A percentile compares a stretch with the other conserved stretches of the same genome.
Conservation (phyloP, 2,888 invertebrate genomes). For the Gymnocheta viridis region DNA sequence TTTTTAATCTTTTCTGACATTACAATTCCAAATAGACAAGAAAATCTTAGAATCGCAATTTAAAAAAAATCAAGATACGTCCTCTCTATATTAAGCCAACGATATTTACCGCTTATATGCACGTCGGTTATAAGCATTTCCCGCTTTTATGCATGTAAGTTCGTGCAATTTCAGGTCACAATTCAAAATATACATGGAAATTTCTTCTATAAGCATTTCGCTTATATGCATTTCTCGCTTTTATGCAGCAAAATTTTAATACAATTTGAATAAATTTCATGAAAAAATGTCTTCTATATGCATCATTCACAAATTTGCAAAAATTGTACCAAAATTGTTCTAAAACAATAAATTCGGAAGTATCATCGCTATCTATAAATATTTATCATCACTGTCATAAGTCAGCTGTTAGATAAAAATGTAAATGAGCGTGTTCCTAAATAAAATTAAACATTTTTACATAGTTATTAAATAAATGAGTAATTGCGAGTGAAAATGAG, state of each 20-base stretch:
- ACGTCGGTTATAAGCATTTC: background rate
- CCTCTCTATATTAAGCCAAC: too few species aligned
- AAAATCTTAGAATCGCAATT: too few species aligned
- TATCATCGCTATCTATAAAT: conserved; percentile 6
- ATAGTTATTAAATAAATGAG: too few species aligned
- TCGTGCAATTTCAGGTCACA: background rate
- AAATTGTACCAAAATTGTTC: conserved; percentile 3
- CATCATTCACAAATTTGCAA: background rate
- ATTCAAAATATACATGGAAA: conserved; percentile 17
- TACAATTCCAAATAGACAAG: too few species aligned
- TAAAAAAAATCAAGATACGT: too few species aligned
- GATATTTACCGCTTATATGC: background rate
- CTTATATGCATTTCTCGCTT: conserved; percentile 30
- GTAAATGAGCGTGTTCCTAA: conserved; percentile 39
- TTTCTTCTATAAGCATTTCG: conserved; percentile 37
- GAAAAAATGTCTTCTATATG: conserved; percentile 6
- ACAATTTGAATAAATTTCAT: conserved; percentile 20
- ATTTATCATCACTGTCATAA: conserved; percentile 3
- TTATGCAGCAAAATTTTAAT: conserved; percentile 23
- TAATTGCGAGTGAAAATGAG: too few species aligned
- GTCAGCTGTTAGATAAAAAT: conserved; percentile 23
- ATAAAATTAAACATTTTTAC: too few species aligned
- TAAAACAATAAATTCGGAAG: conserved; percentile 1
- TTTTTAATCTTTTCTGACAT: too few species aligned
- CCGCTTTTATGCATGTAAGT: conserved; percentile 5